Evolutionary conservation across 30 jellyfish, hydroid and myxozoan species (phyloP).

Genomic region (Pseudorhiza aurosa): DNA sequence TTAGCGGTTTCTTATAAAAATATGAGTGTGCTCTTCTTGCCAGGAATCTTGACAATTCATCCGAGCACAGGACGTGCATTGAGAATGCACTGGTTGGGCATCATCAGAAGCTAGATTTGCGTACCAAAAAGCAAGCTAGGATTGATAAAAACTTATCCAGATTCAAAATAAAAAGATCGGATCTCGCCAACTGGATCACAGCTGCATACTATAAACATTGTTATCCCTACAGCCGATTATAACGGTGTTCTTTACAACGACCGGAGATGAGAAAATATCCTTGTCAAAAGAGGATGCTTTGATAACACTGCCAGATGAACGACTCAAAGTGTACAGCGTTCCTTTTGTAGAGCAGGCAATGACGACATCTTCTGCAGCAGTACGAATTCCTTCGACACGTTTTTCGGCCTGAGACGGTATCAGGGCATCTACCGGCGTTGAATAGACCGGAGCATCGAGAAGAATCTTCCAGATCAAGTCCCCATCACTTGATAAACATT

Average conservation of each 20-base stretch:
- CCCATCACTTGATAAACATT: slow-evolving; percentile 63
- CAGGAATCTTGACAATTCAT: no score
- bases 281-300: slow-evolving; percentile 10
- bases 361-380: neutral
- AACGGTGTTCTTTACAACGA: slow-evolving; percentile 27
- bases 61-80: no score
- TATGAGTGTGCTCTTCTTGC: no score
- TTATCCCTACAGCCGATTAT: slow-evolving; percentile 90
- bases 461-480: slow-evolving; percentile 63
- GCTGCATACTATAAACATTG: slow-evolving; percentile 66
- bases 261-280: slow-evolving; percentile 84
- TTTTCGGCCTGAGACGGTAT: neutral
- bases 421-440: slow-evolving; percentile 15
- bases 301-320: slow-evolving; percentile 1
- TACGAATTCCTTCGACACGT: neutral
- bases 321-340: slow-evolving; percentile 7
- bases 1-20: no score
- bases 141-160: no score
- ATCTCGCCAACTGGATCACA: no score
- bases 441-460: slow-evolving; percentile 41
- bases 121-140: no score
- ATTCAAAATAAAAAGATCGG: no score
- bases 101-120: no score
- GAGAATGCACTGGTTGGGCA: no score
- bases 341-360: slow-evolving; percentile 51